Evolutionary conservation across 2,797 vertebrate species (phyloP).

Genomic region (Cebuella pygmaea): DNA sequence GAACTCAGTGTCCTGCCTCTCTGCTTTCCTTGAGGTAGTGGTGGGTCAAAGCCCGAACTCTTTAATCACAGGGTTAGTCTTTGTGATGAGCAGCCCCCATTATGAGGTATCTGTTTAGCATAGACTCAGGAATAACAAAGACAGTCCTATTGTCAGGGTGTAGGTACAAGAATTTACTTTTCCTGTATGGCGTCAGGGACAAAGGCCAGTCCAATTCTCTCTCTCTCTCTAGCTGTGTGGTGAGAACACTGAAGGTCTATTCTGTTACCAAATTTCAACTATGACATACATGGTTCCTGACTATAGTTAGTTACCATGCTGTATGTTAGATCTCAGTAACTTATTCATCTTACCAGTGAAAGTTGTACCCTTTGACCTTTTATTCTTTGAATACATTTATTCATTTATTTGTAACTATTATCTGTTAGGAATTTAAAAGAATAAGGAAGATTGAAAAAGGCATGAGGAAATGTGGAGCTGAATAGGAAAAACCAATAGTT

Average conservation of each 20-base stretch:
- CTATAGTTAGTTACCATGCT: background rate
- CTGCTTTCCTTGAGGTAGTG: background rate
- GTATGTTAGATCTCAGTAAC: background rate
- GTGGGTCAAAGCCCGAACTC: background rate
- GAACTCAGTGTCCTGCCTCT: background rate
- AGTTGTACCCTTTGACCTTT: background rate
- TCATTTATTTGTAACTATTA: background rate
- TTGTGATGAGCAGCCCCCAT: background rate
- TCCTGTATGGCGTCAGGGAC: background rate
- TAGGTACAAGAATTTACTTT: background rate
- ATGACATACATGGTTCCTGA: background rate
- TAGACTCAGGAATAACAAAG: background rate
- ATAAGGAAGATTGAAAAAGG: background rate
- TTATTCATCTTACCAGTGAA: background rate
- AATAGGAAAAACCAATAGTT: background rate
- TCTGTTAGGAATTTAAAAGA: background rate
- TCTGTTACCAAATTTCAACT: background rate
- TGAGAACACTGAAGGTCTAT: background rate
- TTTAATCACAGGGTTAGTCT: background rate
- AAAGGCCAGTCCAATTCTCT: background rate
- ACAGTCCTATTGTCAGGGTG: background rate
- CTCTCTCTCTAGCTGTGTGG: background rate
- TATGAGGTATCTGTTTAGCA: background rate
- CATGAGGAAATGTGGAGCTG: background rate
- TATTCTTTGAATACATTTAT: background rate